phyloP scores from a whole-genome alignment of 2,888 invertebrate genomes.

The Adelognathus sp. region DNA sequence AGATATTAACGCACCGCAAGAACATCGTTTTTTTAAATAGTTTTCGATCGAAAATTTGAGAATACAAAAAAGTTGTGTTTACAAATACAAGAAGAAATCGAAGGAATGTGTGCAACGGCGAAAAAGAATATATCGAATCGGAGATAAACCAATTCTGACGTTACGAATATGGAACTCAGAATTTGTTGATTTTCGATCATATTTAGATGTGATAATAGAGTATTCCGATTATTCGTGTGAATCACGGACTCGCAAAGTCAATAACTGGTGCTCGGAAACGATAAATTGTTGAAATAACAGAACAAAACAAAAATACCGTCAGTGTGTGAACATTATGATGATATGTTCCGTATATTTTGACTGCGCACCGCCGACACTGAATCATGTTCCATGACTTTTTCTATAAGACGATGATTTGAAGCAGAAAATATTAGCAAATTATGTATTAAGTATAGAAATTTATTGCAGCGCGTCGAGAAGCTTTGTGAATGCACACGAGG shows the following conservation, averaged over 20 bases:
- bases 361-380: not conserved
- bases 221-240: constrained; percentile 12
- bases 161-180: not conserved
- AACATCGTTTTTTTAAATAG: constrained; percentile 2
- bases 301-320: not conserved
- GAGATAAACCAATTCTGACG: not conserved
- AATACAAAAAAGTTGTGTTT: not conserved
- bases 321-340: not conserved
- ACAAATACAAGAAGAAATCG: not conserved
- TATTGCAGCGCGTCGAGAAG: constrained; percentile 8
- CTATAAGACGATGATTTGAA: constrained; percentile 30
- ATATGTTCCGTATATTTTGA: not conserved
- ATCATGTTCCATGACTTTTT: constrained; percentile 49
- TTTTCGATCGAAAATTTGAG: not conserved
- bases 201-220: constrained; percentile 33
- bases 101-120: not conserved
- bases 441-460: constrained; percentile 2
- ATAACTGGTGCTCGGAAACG: not conserved
- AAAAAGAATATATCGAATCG: not conserved
- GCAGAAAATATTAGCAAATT: constrained; percentile 1
- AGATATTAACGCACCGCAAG: not conserved
- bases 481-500: not conserved
- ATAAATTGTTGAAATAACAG: not conserved
- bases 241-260: constrained; percentile 5
- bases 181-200: not conserved